Evolutionary conservation across 2,888 invertebrate species (phyloP).

Genomic region (Sinodicranocentrus sp.): DNA sequence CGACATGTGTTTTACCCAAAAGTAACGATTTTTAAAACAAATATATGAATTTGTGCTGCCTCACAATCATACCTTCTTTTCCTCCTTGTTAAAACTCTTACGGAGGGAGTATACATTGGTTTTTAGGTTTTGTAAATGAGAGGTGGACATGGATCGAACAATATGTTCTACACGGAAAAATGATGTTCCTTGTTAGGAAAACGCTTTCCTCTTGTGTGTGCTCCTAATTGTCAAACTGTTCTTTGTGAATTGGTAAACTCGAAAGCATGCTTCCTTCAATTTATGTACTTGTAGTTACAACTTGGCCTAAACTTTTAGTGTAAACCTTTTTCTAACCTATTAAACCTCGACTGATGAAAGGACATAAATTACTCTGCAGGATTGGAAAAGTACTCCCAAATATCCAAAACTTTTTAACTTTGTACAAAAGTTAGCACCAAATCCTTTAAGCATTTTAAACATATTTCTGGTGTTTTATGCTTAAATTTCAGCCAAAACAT

Average conservation of each 20-base stretch:
- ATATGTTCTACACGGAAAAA: conserved; percentile 63
- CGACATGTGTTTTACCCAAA: conserved; percentile 69
- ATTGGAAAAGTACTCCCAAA: conserved; percentile 43
- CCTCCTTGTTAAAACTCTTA: conserved; percentile 34
- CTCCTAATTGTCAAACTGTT: conserved; percentile 20
- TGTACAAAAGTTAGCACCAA: too few relatives aligned
- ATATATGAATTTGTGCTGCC: conserved; percentile 52
- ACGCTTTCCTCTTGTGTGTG: conserved; percentile 37
- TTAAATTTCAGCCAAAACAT: too few relatives aligned
- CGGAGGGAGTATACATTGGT: neutral
- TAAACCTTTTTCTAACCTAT: conserved; percentile 63
- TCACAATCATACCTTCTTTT: neutral
- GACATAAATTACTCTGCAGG: conserved; percentile 68
- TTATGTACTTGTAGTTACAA: conserved; percentile 1
- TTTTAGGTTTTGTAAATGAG: conserved; percentile 25
- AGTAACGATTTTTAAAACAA: conserved; percentile 63
- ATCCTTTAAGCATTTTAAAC: too few relatives aligned
- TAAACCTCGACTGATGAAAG: conserved; percentile 67
- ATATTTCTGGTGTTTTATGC: too few relatives aligned
- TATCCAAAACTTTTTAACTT: too few relatives aligned
- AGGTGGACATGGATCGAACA: conserved; percentile 50
- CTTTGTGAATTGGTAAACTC: neutral
- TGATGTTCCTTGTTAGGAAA: conserved; percentile 62
- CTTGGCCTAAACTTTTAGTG: conserved; percentile 25
- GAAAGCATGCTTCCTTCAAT: conserved; percentile 1